Evolutionary conservation across 2,888 invertebrate genomes (phyloP).

Genomic region (Perizoma flavofasciatum): DNA sequence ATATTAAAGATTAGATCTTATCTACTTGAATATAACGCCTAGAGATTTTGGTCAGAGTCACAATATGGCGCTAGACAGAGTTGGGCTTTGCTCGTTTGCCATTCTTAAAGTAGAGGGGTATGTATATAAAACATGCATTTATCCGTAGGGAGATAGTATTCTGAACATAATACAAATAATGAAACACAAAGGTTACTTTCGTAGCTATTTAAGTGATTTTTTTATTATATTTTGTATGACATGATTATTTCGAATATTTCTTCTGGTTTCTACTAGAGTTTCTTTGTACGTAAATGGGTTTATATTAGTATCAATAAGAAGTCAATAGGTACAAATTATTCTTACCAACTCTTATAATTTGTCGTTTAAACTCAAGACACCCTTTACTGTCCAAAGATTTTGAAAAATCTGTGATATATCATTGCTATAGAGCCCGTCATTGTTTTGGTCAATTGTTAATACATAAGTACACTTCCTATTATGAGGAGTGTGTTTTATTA

Average conservation of each 20-base stretch:
- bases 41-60: constrained; percentile 71
- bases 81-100: constrained; percentile 63
- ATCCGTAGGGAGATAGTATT: constrained; percentile 71
- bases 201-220: constrained; percentile 75
- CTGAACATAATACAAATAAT: constrained; percentile 65
- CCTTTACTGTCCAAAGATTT: constrained; percentile 84
- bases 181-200: constrained; percentile 71
- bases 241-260: constrained; percentile 72
- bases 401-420: constrained; percentile 84
- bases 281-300: constrained; percentile 80
- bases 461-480: constrained; percentile 73
- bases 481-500: constrained; percentile 70
- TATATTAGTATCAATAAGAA: constrained; percentile 62
- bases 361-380: constrained; percentile 59
- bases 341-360: constrained; percentile 55
- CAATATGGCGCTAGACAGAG: constrained; percentile 55
- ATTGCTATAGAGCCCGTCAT: constrained; percentile 76
- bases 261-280: constrained; percentile 72
- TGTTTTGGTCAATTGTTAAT: constrained; percentile 84
- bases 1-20: constrained; percentile 77
- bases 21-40: constrained; percentile 66
- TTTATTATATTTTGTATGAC: constrained; percentile 69
- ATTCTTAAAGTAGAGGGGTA: constrained; percentile 65
- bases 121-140: constrained; percentile 81
- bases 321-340: constrained; percentile 75